These are phyloP conservation scores for Cheilosia pagana DNA, from an alignment of 2,888 invertebrate genomes.

Conservation along the genomic window DNA sequence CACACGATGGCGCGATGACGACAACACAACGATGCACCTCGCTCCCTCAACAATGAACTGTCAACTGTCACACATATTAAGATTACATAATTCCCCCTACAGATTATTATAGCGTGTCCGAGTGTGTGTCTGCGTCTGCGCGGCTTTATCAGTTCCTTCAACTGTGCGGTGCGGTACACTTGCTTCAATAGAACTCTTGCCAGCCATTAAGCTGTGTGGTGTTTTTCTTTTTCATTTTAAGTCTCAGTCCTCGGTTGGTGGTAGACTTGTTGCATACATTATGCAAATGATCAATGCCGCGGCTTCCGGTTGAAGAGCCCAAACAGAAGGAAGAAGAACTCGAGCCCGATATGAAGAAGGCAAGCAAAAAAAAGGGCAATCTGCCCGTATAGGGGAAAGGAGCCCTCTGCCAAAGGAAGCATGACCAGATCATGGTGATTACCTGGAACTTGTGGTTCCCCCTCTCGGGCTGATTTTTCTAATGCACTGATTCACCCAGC, in stretches of 20 bases:
- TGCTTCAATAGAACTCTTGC: constrained; percentile 55
- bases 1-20: constrained; percentile 39
- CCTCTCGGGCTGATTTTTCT: constrained; percentile 25
- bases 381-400: constrained; percentile 25
- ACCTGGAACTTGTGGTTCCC: constrained; percentile 45
- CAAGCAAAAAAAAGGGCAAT: constrained; percentile 30
- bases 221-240: background rate
- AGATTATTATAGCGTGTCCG: constrained; percentile 14
- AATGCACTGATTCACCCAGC: constrained; percentile 29
- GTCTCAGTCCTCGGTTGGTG: constrained; percentile 14
- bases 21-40: constrained; percentile 54
- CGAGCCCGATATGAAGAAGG: constrained; percentile 3
- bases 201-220: constrained; percentile 32
- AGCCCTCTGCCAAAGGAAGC: constrained; percentile 50
- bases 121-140: constrained; percentile 32
- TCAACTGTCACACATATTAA: constrained; percentile 72
- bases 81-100: constrained; percentile 59
- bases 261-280: constrained; percentile 57
- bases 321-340: constrained; percentile 27
- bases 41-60: constrained; percentile 65
- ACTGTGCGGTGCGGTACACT: constrained; percentile 64
- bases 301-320: constrained; percentile 65
- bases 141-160: constrained; percentile 66
- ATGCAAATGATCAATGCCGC: constrained; percentile 73
- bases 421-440: constrained; percentile 66